Base-by-base conservation (phyloP, 2,888 invertebrate species). In the Thecophora atra region DNA sequence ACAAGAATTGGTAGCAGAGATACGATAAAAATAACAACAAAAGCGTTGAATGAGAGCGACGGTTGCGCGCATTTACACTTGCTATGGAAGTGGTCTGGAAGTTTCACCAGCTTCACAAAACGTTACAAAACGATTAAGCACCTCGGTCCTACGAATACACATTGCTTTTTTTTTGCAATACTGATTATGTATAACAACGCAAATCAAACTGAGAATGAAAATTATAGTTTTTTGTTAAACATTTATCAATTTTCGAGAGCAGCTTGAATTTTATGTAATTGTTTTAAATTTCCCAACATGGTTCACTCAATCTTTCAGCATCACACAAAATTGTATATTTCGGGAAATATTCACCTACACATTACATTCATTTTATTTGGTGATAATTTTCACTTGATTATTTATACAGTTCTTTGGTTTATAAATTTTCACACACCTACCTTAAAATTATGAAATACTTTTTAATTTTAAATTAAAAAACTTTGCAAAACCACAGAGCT, bases 51-150 rank as follows among this genome's bases (percentile, higher is more conserved):
- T 2, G 3, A 52, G 19, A 52, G 37, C 37, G 37, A 37, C 64
- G 64, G 44, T 47, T 42, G 63, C 63, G 63, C 63, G 44, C 19
- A 8, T 44, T 44, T 63, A 24, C 19, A 65, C 64, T 64, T 64
- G 64, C 19, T 19, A 42, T 19, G 13, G 19, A 21, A 64, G 47
- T 47, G 44, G 19, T 37, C 26, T 3, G 8, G 26, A 64, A 44
- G 8, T 47, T 21, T 24, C 11, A 37, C 21, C n/a, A 21, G 28
- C 51, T 65, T 28, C 28, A 54, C 21, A 37, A 54, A 54, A 67
- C 56, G 47, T 69, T 3, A 15, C 17, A 69, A n/a, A 42, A 4
- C 21, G 62, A 63, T 28, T 37, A 37, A 8, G n/a, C n/a, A 37
- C 37, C 37, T 37, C n/a, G n/a, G n/a, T 17, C 19, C 5, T 54